Percentiles rank a stretch among this genome's conserved stretches.
These are phyloP conservation scores for Macrophya annulata DNA, from an alignment of 2,888 invertebrate species.

Conservation along the genomic window DNA sequence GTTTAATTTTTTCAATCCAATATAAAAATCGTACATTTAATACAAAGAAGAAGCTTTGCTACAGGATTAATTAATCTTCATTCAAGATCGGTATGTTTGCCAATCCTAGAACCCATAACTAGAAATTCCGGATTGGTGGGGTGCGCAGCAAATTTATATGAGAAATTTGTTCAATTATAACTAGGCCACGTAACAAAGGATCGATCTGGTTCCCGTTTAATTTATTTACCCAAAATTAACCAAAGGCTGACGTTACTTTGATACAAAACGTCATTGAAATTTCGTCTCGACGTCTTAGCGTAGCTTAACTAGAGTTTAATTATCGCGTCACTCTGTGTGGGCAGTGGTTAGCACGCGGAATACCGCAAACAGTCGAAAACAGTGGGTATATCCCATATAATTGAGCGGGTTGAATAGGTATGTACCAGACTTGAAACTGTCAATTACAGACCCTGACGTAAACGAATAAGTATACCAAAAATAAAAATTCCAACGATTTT, in stretches of 20 bases:
- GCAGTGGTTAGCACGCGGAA: conserved; percentile 24
- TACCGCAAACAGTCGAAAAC: conserved; percentile 42
- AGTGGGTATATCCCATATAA: not conserved
- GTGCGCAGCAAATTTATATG: not conserved
- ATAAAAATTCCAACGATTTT: not conserved
- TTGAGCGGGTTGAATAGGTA: conserved; percentile 4
- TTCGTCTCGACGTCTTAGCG: conserved; percentile 1
- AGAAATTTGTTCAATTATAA: not conserved
- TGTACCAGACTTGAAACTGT: not conserved
- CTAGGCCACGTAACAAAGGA: not conserved
- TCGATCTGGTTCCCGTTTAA: not conserved
- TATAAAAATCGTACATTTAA: not conserved
- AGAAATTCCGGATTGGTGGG: not conserved
- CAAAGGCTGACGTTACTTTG: not conserved
- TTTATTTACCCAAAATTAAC: not conserved
- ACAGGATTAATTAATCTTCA: too few species aligned
- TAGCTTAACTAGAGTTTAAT: conserved; percentile 40
- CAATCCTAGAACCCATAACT: not conserved
- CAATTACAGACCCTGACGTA: not conserved
- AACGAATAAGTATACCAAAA: not conserved
- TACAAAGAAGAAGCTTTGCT: too few species aligned
- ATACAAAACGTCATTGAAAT: conserved; percentile 18
- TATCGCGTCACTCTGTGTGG: conserved; percentile 31
- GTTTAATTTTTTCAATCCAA: not conserved
- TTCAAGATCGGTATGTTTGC: too few species aligned